phyloP scores from a whole-genome alignment of 1,140 invertebrate genomes.

The Bactericera cockerelli region DNA sequence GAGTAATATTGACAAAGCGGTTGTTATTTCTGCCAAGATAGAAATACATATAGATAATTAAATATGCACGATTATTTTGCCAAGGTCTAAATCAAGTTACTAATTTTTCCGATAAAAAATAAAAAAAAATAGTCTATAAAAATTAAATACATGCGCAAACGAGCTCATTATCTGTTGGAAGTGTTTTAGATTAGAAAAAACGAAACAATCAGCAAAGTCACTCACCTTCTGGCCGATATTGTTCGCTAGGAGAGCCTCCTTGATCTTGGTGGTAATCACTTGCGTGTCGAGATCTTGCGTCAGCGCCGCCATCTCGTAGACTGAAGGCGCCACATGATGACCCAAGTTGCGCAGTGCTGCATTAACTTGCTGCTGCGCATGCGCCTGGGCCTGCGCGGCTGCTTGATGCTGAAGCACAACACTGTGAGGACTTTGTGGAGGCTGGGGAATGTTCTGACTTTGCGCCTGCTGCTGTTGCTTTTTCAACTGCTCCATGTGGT shows the following conservation, averaged over 20 bases:
- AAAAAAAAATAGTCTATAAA: too few species aligned
- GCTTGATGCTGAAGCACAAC: conserved; percentile 28
- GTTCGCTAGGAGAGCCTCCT: conserved; percentile 88
- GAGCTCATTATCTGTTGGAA: too few species aligned
- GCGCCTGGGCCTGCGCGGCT: conserved; percentile 15
- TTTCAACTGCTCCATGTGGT: conserved; percentile 18
- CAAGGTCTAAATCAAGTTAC: too few species aligned
- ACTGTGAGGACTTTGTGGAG: conserved; percentile 15
- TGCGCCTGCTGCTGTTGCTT: conserved; percentile 18
- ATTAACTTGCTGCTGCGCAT: conserved; percentile 37
- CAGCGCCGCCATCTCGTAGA: conserved; percentile 91
- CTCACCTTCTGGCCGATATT: conserved; percentile 90
- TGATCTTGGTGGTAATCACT: conserved; percentile 90
- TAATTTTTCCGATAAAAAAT: too few species aligned
- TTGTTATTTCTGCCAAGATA: too few species aligned
- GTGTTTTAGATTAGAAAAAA: not conserved
- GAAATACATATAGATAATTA: too few species aligned
- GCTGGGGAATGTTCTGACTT: conserved; percentile 11
- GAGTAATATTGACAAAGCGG: too few species aligned
- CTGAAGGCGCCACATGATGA: conserved; percentile 66
- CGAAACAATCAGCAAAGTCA: conserved; percentile 3
- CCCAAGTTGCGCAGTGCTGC: conserved; percentile 51
- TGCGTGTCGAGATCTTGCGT: conserved; percentile 94
- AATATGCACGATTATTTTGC: too few species aligned
- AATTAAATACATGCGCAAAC: too few species aligned